Conservation (phyloP, 2,113 vertebrate genomes). For the Arizona elegans region DNA sequence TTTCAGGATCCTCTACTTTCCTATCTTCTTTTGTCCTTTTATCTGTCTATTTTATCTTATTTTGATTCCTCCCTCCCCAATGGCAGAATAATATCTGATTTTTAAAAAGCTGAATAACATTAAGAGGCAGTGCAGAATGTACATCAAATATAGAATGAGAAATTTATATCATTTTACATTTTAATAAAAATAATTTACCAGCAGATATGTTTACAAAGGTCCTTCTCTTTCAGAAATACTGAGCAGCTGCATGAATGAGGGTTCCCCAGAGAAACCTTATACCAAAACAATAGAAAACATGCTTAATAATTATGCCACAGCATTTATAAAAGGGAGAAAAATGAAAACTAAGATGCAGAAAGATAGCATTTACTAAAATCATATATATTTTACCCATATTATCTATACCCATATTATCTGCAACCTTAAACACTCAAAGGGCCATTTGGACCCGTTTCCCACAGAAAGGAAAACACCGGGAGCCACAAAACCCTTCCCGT, state of each 20-base stretch:
- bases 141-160: background rate
- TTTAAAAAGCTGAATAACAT: background rate
- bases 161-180: background rate
- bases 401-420: background rate
- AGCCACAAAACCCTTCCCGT: too few species aligned
- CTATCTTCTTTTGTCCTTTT: background rate
- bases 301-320: background rate
- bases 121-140: background rate
- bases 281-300: conserved; percentile 13
- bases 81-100: background rate
- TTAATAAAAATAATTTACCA: conserved; percentile 64
- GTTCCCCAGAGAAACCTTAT: conserved; percentile 73
- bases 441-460: too few species aligned
- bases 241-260: conserved; percentile 73
- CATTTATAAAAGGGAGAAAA: background rate
- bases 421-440: too few species aligned
- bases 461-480: too few species aligned
- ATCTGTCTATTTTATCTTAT: background rate
- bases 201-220: conserved; percentile 78
- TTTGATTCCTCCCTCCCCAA: background rate
- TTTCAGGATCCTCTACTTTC: background rate
- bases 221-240: conserved; percentile 63
- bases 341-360: background rate
- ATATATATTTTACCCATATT: background rate
- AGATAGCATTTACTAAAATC: background rate